Base-by-base conservation (phyloP, 2,113 vertebrate genomes). In the Hemiscyllium ocellatum region DNA sequence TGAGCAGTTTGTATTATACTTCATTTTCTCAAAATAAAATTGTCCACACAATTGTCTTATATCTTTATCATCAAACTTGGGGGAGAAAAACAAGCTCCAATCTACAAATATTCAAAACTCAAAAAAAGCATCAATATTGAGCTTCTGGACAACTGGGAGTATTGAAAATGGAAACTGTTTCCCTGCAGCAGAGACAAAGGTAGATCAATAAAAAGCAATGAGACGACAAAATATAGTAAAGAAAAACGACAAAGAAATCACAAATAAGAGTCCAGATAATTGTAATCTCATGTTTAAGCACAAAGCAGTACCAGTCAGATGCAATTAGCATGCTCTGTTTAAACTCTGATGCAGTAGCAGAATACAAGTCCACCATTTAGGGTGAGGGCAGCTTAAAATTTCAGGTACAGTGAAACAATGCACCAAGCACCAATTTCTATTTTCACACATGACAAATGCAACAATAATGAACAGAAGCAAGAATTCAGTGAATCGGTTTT, bases 371-470 rank as follows among this genome's bases (percentile, higher is more conserved):
- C 70, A 69, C 68, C 68, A 95, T 95, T 52, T 72, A 72, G 94
- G 69, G 94, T 72, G 37, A 72, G 72, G 68, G 93, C 68, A 95
- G 68, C 93, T 70, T 70, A 95, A 50, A 56, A 89, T 89, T 52
- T 89, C 15, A 89, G 56, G 86, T 29, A 95, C 93, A 95, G 56
- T 68, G 61, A 93, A 37, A 93, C 61, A 93, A 93, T n/a, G 61
- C 65, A 93, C 33, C 56, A 91, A 91, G 61, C 13, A 29, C 29
- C 85, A 52, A 90, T 90, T 90, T 5, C 89, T 65, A 19, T 66
- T 91, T 66, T 61, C n/a, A 5, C 4, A 22, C 19, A 91, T n/a
- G 61, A 65, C 89, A 91, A 65, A 65, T 22, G 29, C 65, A 37
- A 37, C 89, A 66, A 37, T 33, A 65, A 61, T 91, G 61, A 66